Conservation (phyloP, 1,140 invertebrate species). For the Apolygus lucorum region DNA sequence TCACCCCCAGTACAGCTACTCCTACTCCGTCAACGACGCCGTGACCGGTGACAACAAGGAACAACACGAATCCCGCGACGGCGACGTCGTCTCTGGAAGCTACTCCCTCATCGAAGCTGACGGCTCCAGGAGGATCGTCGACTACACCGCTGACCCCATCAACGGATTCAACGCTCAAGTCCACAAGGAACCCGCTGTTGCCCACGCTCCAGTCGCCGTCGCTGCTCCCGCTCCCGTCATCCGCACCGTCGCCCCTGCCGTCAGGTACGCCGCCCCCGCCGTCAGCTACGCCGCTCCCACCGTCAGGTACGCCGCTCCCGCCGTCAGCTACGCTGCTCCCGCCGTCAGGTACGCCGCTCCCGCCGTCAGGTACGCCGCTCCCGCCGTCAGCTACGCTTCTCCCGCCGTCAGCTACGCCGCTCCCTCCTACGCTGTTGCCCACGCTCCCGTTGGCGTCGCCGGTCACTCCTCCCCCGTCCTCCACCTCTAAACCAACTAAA, state of each 20-base stretch:
- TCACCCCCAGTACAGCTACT: conserved; percentile 35
- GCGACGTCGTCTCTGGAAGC: conserved; percentile 9
- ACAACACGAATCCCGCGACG: conserved; percentile 35
- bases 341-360: conserved; percentile 17
- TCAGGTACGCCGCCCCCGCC: conserved; percentile 17
- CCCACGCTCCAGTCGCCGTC: neutral
- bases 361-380: conserved; percentile 7
- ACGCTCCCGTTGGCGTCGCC: too few species aligned
- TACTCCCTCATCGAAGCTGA: conserved; percentile 34
- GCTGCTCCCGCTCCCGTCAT: conserved; percentile 2
- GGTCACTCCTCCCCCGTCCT: too few species aligned
- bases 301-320: neutral
- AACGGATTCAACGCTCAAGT: conserved; percentile 3
- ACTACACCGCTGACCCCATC: conserved; percentile 32
- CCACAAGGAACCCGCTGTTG: neutral
- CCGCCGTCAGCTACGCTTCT: neutral
- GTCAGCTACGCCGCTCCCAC: conserved; percentile 1
- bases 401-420: neutral
- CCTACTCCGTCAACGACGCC: conserved; percentile 38
- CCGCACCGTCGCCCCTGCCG: too few species aligned
- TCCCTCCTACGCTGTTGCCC: too few species aligned
- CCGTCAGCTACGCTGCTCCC: conserved; percentile 23
- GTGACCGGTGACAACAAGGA: conserved; percentile 36
- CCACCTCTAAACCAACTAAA: too few species aligned
- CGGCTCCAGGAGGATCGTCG: conserved; percentile 34